Percentiles rank a stretch among this genome's conserved stretches.
Evolutionary conservation across 2,888 invertebrate species (phyloP).

Genomic region (Polyploca ridens): DNA sequence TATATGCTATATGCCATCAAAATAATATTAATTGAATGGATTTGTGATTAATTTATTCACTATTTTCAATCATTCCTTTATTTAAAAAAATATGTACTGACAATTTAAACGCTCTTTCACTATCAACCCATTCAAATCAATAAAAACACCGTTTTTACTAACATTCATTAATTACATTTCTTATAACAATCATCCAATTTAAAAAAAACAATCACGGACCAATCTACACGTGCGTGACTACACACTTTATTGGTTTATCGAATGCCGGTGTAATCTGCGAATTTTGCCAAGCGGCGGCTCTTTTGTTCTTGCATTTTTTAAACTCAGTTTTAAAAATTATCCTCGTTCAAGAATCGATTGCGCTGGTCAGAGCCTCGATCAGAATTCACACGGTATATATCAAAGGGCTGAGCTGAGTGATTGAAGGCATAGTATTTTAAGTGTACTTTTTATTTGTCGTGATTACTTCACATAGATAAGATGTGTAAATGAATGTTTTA

Average conservation of each 20-base stretch:
- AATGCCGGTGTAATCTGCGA: conserved; percentile 79
- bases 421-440: conserved; percentile 53
- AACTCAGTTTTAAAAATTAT: conserved; percentile 74
- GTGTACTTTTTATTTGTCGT: conserved; percentile 36
- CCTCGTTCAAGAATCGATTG: conserved; percentile 71
- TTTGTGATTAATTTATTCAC: too few relatives aligned
- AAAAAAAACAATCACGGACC: conserved; percentile 39
- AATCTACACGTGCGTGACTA: conserved; percentile 52
- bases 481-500: not conserved
- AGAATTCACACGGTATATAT: conserved; percentile 75
- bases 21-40: too few relatives aligned
- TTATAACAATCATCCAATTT: conserved; percentile 28
- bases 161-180: not conserved
- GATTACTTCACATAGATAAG: conserved; percentile 15
- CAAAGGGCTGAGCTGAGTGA: conserved; percentile 65
- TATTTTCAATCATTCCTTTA: not conserved
- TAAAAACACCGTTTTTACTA: not conserved
- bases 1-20: too few relatives aligned
- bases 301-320: conserved; percentile 74
- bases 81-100: not conserved
- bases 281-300: conserved; percentile 73
- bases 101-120: not conserved
- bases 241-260: conserved; percentile 79
- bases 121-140: not conserved
- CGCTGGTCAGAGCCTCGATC: conserved; percentile 54